Evolutionary conservation across 2,113 vertebrate genomes (phyloP), one percentile per base, ranked within the genome.

Genomic region (Phoenicopterus ruber): DNA sequence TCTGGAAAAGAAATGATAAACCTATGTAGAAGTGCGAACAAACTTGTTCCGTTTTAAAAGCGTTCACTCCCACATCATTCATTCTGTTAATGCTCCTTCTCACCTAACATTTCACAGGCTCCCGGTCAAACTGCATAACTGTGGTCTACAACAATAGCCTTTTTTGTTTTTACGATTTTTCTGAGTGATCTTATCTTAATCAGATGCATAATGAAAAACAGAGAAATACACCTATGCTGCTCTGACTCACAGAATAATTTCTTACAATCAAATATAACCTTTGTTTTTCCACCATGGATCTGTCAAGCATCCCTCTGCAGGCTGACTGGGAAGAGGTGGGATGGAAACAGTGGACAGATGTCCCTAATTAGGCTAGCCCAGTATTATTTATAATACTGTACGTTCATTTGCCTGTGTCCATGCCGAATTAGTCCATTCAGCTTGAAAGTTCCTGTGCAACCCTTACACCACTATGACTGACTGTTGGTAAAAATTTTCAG

Each of bases 31-130:
- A 88, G 77, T 6, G 3, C 90, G 72, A 78, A 94, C 63, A 95
- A 58, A 44, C 49, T 65, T 93, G 70, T 80, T 89, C 85, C 87
- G 61, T 66, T 95, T 94, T 71, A 77, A 92, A 88, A 94, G 44
- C 14, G 4, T 36, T 70, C 38, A 22, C 55, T 93, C 50, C 88
- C 65, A 42, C 79, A 86, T 78, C 88, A 18, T 49, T 90, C 82
- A 74, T 71, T 34, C 38, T 62, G 61, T 34, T 77, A 22, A 34
- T 62, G 46, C 25, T 90, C 62, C 34, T 42, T 32, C 88, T 65
- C 70, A 34, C 8, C 67, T 28, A 10, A 55, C 71, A 4, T 32
- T 62, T 86, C 66, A 6, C 67, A 69, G 71, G 62, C 62, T 84
- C 10, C 78, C 32, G 40, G 55, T 38, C 67, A 73, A 77, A 55